Evolutionary conservation across 2,888 invertebrate genomes (phyloP).

Genomic region (Ariolimax columbianus): DNA sequence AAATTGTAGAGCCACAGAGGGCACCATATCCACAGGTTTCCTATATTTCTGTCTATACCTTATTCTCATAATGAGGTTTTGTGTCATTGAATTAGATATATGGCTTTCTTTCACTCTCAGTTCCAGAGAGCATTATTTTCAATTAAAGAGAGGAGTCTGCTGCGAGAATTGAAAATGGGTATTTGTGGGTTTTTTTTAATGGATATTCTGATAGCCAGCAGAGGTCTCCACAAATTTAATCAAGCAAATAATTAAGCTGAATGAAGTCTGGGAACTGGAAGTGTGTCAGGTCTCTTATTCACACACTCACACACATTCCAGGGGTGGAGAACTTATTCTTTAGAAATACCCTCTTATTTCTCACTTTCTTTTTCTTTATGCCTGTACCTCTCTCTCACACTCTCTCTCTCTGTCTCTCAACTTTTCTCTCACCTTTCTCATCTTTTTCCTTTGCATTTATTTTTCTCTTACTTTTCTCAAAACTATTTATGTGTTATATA

Average conservation of each 20-base stretch:
- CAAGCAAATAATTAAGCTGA: neutral
- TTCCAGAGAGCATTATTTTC: neutral
- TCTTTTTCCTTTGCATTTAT: neutral
- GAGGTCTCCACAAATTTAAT: neutral
- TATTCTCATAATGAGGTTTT: too few species aligned
- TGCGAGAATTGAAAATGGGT: neutral
- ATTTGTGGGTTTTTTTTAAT: neutral
- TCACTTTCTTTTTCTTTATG: too few species aligned
- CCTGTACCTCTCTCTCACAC: neutral
- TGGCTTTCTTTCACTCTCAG: neutral
- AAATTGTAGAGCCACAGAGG: too few species aligned
- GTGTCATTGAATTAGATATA: too few species aligned
- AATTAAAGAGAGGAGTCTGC: neutral
- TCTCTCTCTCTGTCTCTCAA: neutral
- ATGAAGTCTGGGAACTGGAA: neutral
- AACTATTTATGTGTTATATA: neutral
- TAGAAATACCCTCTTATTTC: neutral
- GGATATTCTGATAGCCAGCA: neutral
- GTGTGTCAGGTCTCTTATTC: neutral
- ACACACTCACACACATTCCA: neutral
- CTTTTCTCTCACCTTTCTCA: neutral
- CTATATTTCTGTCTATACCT: too few species aligned
- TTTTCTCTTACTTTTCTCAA: neutral
- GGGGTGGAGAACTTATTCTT: too few species aligned
- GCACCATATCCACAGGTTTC: too few species aligned